Percentiles rank a stretch among this genome's conserved stretches.
These are phyloP conservation scores for Ceratoteleas bidentatus DNA, from an alignment of 1,140 invertebrate genomes.

Conservation along the genomic window DNA sequence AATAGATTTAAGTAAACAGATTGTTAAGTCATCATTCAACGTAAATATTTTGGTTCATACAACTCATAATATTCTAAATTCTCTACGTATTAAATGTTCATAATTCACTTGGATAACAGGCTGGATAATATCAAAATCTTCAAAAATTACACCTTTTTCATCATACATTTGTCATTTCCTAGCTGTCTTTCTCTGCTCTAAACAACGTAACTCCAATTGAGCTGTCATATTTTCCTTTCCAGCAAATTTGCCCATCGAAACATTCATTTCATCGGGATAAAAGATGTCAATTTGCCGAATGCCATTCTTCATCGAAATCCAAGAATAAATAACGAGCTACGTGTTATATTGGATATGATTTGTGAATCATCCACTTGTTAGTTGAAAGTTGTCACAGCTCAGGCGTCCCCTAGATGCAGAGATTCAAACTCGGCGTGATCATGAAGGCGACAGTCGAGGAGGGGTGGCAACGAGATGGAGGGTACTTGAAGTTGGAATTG, in stretches of 20 bases:
- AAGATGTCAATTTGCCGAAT: slow-evolving; percentile 44
- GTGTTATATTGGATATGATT: slow-evolving; percentile 68
- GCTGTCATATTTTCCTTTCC: slow-evolving; percentile 1
- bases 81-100: no score
- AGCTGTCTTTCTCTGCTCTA: no score
- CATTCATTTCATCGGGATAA: slow-evolving; percentile 27
- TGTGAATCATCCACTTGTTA: slow-evolving; percentile 70
- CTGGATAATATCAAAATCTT: no score
- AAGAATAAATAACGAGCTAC: slow-evolving; percentile 51
- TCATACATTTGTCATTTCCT: no score
- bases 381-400: slow-evolving; percentile 62
- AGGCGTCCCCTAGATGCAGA: slow-evolving; percentile 48
- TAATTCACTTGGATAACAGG: no score
- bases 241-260: slow-evolving; percentile 8
- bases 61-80: no score
- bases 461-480: slow-evolving; percentile 59
- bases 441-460: slow-evolving; percentile 55
- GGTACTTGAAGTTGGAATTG: slow-evolving; percentile 68
- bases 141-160: no score
- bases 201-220: background rate
- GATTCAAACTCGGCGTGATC: slow-evolving; percentile 54
- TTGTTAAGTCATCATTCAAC: slow-evolving; percentile 3
- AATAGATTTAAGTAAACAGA: no score
- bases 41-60: no score
- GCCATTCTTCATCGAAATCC: slow-evolving; percentile 36